These are phyloP conservation scores for Diglossa cyanea DNA, from an alignment of 2,797 vertebrate species.

Conservation along the genomic window DNA sequence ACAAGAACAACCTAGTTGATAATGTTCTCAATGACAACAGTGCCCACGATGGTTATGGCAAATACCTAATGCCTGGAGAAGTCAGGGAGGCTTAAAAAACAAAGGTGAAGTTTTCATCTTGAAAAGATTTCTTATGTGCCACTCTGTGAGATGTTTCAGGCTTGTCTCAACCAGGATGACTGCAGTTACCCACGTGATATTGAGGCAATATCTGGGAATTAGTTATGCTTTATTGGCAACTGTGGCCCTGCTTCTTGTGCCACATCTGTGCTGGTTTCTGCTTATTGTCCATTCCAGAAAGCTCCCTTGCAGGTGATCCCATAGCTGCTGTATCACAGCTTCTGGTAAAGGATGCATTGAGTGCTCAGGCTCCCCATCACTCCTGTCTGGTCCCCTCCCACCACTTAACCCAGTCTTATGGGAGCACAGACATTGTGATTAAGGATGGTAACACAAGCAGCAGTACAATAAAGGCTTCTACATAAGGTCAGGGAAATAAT, in stretches of 20 bases:
- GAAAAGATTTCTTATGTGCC: neutral
- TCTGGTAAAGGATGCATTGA: neutral
- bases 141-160: neutral
- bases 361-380: neutral
- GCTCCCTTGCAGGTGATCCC: neutral
- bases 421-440: neutral
- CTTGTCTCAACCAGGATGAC: neutral
- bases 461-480: neutral
- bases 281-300: neutral
- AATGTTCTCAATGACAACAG: neutral
- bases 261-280: neutral
- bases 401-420: neutral
- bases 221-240: neutral
- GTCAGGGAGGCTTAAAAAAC: neutral
- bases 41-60: neutral
- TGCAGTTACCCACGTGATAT: neutral
- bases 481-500: neutral
- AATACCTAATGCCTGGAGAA: neutral
- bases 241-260: neutral
- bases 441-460: neutral
- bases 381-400: neutral
- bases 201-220: neutral
- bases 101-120: rapidly evolving
- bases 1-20: neutral
- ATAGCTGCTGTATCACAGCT: neutral